phyloP scores from a whole-genome alignment of 2,888 invertebrate genomes.

The Nudaria mundana region DNA sequence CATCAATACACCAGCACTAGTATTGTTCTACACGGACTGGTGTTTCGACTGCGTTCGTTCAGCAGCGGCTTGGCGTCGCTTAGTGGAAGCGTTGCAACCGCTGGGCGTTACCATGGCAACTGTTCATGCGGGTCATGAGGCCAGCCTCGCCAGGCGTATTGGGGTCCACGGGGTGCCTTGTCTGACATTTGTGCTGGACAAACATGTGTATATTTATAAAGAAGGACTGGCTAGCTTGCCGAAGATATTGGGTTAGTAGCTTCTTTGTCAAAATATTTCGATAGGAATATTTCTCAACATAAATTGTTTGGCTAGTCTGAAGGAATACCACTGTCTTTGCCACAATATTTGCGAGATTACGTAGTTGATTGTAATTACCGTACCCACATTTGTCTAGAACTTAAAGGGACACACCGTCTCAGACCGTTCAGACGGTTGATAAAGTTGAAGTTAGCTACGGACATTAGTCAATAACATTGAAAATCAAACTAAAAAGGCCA shows the following conservation, averaged over 20 bases:
- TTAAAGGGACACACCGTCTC: too few species aligned
- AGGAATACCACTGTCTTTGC: too few species aligned
- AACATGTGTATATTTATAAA: constrained; percentile 91
- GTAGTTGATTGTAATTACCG: too few species aligned
- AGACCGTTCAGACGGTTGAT: too few species aligned
- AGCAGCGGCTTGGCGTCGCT: constrained; percentile 91
- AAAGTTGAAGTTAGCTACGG: too few species aligned
- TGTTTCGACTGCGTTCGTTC: constrained; percentile 95
- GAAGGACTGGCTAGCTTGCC: constrained; percentile 90
- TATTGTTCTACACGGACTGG: constrained; percentile 97
- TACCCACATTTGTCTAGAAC: too few species aligned
- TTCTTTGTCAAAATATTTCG: not conserved
- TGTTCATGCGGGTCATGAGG: constrained; percentile 90
- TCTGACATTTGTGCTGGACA: constrained; percentile 90
- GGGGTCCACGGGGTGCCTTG: constrained; percentile 92
- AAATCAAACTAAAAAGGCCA: too few species aligned
- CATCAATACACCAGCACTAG: constrained; percentile 88
- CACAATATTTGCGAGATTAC: too few species aligned
- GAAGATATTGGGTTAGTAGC: constrained; percentile 86
- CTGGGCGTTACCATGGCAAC: constrained; percentile 91
- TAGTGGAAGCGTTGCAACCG: constrained; percentile 93
- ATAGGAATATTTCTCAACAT: too few species aligned
- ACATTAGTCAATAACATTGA: too few species aligned
- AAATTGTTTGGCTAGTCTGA: too few species aligned
- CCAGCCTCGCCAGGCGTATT: constrained; percentile 87